Evolutionary conservation across 2,113 vertebrate species (phyloP).

Genomic region (Muscicapa adusta): DNA sequence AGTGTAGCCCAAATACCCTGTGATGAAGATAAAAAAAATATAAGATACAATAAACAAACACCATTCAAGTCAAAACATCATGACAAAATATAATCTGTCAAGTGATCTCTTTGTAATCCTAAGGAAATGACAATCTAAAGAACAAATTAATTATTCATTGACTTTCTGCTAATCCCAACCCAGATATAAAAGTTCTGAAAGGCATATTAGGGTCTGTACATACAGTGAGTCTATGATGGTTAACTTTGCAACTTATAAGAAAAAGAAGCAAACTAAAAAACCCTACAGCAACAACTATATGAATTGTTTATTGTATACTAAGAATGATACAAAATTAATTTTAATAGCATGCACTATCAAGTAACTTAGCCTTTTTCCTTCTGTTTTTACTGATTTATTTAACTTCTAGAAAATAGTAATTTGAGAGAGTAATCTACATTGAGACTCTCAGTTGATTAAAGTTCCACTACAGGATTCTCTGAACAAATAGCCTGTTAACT

Average conservation of each 20-base stretch:
- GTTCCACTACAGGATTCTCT: not conserved
- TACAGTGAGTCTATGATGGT: not conserved
- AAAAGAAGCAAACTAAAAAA: not conserved
- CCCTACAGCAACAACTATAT: not conserved
- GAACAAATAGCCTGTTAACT: not conserved
- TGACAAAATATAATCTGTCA: not conserved
- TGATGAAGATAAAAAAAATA: not conserved
- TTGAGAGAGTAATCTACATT: not conserved
- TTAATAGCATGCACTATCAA: not conserved
- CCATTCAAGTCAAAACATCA: not conserved
- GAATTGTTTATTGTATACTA: not conserved
- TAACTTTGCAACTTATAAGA: not conserved
- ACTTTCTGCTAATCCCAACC: not conserved
- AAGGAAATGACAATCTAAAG: too few species aligned
- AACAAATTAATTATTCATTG: not conserved
- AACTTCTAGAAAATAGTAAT: not conserved
- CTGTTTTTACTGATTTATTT: not conserved
- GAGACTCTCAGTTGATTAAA: not conserved
- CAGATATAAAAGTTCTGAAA: not conserved
- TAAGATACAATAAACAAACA: not conserved
- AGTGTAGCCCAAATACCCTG: conserved; percentile 98
- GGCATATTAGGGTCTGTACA: not conserved
- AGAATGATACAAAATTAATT: not conserved
- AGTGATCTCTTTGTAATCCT: not conserved
- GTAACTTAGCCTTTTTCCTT: not conserved